Evolutionary conservation across 2,888 invertebrate species (phyloP), one percentile per base, ranked within the genome.

Genomic region (Catocala fraxini): DNA sequence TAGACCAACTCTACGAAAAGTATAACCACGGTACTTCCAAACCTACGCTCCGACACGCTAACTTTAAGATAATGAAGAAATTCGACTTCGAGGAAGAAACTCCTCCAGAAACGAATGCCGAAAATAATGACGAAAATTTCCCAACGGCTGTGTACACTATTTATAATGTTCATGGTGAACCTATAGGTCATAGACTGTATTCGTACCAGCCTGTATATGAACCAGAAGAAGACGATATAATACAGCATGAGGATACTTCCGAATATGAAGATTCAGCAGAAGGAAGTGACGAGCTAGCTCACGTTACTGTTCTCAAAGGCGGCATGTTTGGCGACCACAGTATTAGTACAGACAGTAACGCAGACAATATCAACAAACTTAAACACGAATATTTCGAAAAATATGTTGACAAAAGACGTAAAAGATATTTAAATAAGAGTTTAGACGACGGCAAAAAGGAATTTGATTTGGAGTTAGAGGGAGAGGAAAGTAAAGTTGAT

Each of bases 161-260:
- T 51, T 94, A 89, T 41, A 93, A 94, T 78, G 86, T 93, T 0
- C 91, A 93, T n/a, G 94, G 93, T 15, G 93, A 93, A 77, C 92
- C 93, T n/a, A 89, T 94, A 43, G 93, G 91, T 0, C 94, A 94
- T 63, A 91, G 91, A 55, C 68, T 94, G 15, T 93, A 92, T 77
- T 93, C 94, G 0, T 94, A 91, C 49, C 94, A 93, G 78, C 94
- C 93, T n/a, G 92, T 91, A 0, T 93, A 93, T 56, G 93, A 93
- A 71, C 93, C 93, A 4, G 93, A 93, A 79, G 89, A 89, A 45
- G 89, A 88, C 43, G 93, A 92, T 45, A 71, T 90, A 13, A 66
- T 89, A 0, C 78, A 79, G 33, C 88, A 87, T 57, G 89, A 89
- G 33, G 90, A 90, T 51, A 82, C 82, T 1, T 78, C 86, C 1